These are phyloP conservation scores for Acanthopagrus latus DNA, from an alignment of 2,797 vertebrate species.

Conservation along the genomic window DNA sequence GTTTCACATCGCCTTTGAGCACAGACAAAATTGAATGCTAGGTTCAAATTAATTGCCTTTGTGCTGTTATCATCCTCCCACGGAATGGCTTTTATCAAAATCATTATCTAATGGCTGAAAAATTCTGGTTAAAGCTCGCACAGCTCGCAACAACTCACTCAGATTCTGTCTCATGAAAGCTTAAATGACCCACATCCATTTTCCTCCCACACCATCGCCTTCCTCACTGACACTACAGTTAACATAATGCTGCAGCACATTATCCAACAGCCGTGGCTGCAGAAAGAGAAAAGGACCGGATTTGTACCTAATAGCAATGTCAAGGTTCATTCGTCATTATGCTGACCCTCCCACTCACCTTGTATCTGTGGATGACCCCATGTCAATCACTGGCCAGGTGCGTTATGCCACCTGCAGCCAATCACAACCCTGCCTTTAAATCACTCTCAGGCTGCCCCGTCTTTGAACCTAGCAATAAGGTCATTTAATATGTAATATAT, in stretches of 20 bases:
- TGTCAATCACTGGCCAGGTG: conserved; percentile 65
- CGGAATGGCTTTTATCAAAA: conserved; percentile 80
- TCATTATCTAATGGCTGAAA: conserved; percentile 80
- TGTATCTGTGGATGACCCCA: conserved; percentile 56
- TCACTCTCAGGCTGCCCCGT: conserved; percentile 55
- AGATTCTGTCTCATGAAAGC: conserved; percentile 70
- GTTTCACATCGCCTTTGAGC: conserved; percentile 67
- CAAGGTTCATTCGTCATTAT: conserved; percentile 66
- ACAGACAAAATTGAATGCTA: conserved; percentile 69
- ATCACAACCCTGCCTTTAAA: conserved; percentile 62
- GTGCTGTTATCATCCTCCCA: conserved; percentile 76
- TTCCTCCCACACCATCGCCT: conserved; percentile 74
- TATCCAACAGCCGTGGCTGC: conserved; percentile 52
- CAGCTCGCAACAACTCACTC: conserved; percentile 70
- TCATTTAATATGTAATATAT: conserved; percentile 47
- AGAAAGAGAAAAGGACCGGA: conserved; percentile 49
- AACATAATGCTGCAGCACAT: conserved; percentile 69
- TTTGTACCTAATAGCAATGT: conserved; percentile 49
- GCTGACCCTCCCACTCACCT: conserved; percentile 71
- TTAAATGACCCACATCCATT: conserved; percentile 78
- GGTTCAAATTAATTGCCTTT: conserved; percentile 78
- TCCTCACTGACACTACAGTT: conserved; percentile 61
- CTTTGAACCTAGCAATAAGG: conserved; percentile 68
- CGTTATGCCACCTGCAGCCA: conserved; percentile 59
- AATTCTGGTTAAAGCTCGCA: conserved; percentile 61